Percentiles rank a stretch among this genome's conserved stretches.
Evolutionary conservation across 2,888 invertebrate species (phyloP).

Genomic region (Parapristionchus giblindavisi): DNA sequence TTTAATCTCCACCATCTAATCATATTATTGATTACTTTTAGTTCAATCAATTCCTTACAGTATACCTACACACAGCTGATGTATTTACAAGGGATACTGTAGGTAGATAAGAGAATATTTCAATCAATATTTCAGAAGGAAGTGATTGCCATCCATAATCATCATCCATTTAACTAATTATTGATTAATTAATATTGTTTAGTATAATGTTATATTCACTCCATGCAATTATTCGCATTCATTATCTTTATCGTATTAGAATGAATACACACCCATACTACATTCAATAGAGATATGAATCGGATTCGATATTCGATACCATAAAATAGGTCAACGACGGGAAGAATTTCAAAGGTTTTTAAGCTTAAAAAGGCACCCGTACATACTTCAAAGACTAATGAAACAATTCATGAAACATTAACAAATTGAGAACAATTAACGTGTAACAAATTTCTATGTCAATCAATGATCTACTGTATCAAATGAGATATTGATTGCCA

Average conservation of each 20-base stretch:
- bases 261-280: no score
- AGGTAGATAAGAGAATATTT: constrained; percentile 16
- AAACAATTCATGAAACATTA: neutral
- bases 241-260: no score
- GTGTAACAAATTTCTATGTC: neutral
- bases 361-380: no score
- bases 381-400: constrained; percentile 4
- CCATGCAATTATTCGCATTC: no score
- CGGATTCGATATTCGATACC: no score
- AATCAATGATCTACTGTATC: constrained; percentile 6
- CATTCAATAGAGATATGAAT: no score
- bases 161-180: neutral
- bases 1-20: constrained; percentile 23
- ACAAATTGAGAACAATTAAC: neutral
- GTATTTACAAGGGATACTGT: neutral
- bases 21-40: neutral
- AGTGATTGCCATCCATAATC: neutral
- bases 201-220: neutral
- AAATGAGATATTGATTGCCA: constrained; percentile 11
- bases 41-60: neutral
- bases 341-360: no score
- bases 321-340: no score
- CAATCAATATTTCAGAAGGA: neutral
- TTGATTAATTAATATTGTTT: neutral
- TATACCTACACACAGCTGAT: constrained; percentile 8